Conservation (phyloP, 2,888 invertebrate species). For the Melieria picta region DNA sequence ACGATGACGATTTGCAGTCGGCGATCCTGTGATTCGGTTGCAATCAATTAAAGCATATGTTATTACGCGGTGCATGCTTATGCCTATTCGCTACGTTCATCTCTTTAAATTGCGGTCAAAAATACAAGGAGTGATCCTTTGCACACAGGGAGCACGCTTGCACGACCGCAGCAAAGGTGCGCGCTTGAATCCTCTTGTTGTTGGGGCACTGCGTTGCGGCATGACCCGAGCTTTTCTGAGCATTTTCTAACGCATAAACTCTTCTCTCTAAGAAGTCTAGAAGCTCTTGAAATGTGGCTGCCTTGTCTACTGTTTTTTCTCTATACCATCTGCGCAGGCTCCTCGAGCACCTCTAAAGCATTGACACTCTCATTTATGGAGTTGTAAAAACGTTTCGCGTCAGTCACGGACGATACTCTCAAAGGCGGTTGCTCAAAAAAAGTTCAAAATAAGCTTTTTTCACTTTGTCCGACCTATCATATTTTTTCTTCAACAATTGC, state of each 20-base stretch:
- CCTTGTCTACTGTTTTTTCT: constrained; percentile 21
- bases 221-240: constrained; percentile 1
- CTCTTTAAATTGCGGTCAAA: too few relatives aligned
- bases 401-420: background rate
- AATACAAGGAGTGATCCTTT: too few relatives aligned
- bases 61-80: too few relatives aligned
- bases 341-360: constrained; percentile 32
- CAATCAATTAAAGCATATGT: too few relatives aligned
- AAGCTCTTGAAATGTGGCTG: constrained; percentile 20
- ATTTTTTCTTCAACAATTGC: constrained; percentile 22
- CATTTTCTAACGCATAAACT: constrained; percentile 29
- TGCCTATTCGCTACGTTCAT: too few relatives aligned
- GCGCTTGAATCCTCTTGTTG: too few relatives aligned
- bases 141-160: too few relatives aligned
- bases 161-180: too few relatives aligned
- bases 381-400: constrained; percentile 26
- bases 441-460: background rate
- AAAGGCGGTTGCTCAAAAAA: too few relatives aligned
- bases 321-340: constrained; percentile 32
- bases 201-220: too few relatives aligned
- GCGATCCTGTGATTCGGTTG: too few relatives aligned
- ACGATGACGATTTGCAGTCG: too few relatives aligned
- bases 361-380: constrained; percentile 33
- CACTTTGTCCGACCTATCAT: constrained; percentile 35
- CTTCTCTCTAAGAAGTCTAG: constrained; percentile 34